phyloP scores from a whole-genome alignment of 2,888 invertebrate genomes.

The Drosophila lutescens region DNA sequence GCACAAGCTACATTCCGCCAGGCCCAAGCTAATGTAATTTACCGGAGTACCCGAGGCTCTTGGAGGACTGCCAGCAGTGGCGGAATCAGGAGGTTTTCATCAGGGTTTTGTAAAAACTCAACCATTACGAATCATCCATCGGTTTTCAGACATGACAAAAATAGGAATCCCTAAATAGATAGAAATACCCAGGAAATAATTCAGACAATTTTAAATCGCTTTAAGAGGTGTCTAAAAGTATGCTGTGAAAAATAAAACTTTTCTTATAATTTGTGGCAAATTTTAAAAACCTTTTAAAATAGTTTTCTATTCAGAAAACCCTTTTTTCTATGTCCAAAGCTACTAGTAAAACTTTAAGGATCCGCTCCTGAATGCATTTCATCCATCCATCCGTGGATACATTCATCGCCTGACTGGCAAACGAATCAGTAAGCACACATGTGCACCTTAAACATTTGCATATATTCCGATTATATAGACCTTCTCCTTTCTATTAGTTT shows the following conservation, averaged over 20 bases:
- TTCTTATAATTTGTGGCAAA: too few species aligned
- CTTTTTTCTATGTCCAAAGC: background rate
- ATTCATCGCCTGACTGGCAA: conserved; percentile 9
- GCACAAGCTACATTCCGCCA: conserved; percentile 12
- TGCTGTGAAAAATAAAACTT: too few species aligned
- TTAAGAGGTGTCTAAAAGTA: background rate
- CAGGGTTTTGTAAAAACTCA: too few species aligned
- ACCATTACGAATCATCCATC: too few species aligned
- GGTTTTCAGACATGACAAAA: too few species aligned
- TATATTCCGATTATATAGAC: conserved; percentile 23
- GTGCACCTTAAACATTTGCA: conserved; percentile 43
- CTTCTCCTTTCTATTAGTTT: conserved; percentile 19
- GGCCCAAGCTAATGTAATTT: conserved; percentile 12
- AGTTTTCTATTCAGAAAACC: too few species aligned
- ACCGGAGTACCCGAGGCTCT: conserved; percentile 1
- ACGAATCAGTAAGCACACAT: conserved; percentile 1
- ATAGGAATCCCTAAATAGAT: too few species aligned
- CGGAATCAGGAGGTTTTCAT: background rate
- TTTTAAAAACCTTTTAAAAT: too few species aligned
- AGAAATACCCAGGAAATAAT: too few species aligned
- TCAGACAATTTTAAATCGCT: background rate
- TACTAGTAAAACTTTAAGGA: background rate
- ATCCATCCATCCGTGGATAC: conserved; percentile 7
- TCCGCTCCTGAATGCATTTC: conserved; percentile 2
- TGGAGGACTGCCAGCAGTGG: conserved; percentile 1